phyloP scores from a whole-genome alignment of 2,113 vertebrate genomes.

The Pithys albifrons region DNA sequence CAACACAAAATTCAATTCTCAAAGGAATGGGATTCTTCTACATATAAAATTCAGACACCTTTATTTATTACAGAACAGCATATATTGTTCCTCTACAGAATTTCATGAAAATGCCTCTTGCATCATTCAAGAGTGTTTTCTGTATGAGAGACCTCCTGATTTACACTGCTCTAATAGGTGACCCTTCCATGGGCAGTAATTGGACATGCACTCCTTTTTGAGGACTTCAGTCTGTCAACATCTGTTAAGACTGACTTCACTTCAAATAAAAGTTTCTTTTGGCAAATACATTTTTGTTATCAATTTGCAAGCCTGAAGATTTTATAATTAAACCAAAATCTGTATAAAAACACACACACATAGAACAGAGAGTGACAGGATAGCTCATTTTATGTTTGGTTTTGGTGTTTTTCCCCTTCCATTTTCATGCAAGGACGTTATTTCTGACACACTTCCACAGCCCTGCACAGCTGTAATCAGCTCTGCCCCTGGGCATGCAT shows the following conservation, averaged over 20 bases:
- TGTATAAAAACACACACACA: not conserved
- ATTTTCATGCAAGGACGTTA: not conserved
- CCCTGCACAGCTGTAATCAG: not conserved
- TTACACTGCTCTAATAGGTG: not conserved
- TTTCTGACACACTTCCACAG: not conserved
- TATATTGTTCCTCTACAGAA: not conserved
- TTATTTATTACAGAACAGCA: not conserved
- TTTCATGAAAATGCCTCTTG: not conserved
- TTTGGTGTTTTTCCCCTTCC: rapidly evolving
- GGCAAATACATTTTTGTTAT: not conserved
- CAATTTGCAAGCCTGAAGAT: not conserved
- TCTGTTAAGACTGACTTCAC: conserved; percentile 67
- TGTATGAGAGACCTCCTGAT: not conserved
- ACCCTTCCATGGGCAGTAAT: not conserved
- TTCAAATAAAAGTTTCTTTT: conserved; percentile 60
- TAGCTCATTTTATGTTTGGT: not conserved
- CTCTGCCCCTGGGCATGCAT: not conserved
- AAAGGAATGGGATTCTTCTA: not conserved
- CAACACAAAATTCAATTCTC: not conserved
- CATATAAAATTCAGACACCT: not conserved
- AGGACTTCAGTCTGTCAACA: conserved; percentile 76
- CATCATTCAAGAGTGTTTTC: not conserved
- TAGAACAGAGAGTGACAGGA: not conserved
- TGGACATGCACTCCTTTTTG: not conserved
- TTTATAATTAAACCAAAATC: not conserved